These are phyloP conservation scores for Oophaga sylvatica DNA, from an alignment of 2,797 vertebrate genomes.

Conservation along the genomic window DNA sequence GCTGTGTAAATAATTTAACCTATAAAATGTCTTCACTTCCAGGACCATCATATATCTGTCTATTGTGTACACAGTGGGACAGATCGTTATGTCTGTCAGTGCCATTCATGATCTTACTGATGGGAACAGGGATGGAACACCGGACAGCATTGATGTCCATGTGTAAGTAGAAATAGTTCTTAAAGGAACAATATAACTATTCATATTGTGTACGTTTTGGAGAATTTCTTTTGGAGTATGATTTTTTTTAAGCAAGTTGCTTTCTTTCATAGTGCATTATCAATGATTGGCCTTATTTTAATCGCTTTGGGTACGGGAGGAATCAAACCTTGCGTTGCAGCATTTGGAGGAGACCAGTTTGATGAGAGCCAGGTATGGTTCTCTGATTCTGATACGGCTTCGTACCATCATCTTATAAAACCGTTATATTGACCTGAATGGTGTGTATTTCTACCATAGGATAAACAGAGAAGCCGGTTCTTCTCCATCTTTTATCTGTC, in stretches of 20 bases:
- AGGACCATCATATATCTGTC: slow-evolving; percentile 94
- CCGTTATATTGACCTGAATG: not conserved
- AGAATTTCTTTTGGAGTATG: not conserved
- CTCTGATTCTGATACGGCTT: not conserved
- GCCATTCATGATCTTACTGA: slow-evolving; percentile 87
- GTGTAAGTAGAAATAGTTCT: slow-evolving; percentile 77
- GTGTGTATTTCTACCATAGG: slow-evolving; percentile 73
- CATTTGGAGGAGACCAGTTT: slow-evolving; percentile 97
- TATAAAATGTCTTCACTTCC: slow-evolving; percentile 18
- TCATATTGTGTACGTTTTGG: not conserved
- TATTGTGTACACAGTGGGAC: slow-evolving; percentile 85
- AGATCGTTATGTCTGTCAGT: slow-evolving; percentile 81
- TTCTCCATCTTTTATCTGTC: slow-evolving; percentile 96
- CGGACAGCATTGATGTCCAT: slow-evolving; percentile 75
- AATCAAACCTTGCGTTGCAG: slow-evolving; percentile 95
- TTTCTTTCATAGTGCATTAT: slow-evolving; percentile 73
- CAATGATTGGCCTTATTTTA: slow-evolving; percentile 85
- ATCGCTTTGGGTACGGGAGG: slow-evolving; percentile 94
- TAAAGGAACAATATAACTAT: not conserved
- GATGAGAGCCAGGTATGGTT: slow-evolving; percentile 82
- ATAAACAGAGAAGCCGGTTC: slow-evolving; percentile 85
- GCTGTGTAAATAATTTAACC: not conserved
- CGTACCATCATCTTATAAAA: not conserved
- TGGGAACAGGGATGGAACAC: slow-evolving; percentile 74
- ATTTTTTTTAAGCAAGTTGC: not conserved